Conservation (phyloP, 2,888 invertebrate species). For the Campoplex nolae region DNA sequence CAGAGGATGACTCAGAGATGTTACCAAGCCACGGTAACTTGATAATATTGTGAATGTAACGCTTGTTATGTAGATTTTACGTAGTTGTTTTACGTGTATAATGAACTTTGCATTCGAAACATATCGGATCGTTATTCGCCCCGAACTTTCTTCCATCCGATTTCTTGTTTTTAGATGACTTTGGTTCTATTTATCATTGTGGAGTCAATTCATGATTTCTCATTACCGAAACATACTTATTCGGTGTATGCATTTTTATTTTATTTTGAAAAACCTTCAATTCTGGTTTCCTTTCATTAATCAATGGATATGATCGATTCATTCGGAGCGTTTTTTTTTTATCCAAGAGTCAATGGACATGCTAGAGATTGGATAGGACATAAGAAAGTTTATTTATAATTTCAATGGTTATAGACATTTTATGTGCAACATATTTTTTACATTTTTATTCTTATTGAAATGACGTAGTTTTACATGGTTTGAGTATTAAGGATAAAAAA, state of each 20-base stretch:
- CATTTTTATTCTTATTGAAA: not conserved
- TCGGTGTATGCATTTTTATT: constrained; percentile 2
- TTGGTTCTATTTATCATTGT: not conserved
- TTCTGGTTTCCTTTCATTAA: not conserved
- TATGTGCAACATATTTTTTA: not conserved
- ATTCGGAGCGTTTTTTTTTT: not conserved
- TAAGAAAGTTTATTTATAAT: not conserved
- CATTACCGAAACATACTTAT: not conserved
- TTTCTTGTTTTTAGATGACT: constrained; percentile 4
- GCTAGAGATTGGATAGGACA: not conserved
- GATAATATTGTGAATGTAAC: constrained; percentile 78
- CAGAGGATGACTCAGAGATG: constrained; percentile 84
- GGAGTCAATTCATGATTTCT: not conserved
- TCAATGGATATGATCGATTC: not conserved
- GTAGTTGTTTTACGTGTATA: constrained; percentile 54
- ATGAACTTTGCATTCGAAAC: constrained; percentile 37
- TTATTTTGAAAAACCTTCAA: not conserved
- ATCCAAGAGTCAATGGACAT: not conserved
- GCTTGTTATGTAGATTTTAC: constrained; percentile 75
- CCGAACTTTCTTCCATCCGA: not conserved
- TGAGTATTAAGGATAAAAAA: not conserved
- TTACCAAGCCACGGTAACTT: constrained; percentile 84
- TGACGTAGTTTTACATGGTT: not conserved
- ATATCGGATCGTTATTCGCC: not conserved
- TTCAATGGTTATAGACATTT: not conserved